phyloP scores from a whole-genome alignment of 2,888 invertebrate genomes.

The Argynnis bischoffii region DNA sequence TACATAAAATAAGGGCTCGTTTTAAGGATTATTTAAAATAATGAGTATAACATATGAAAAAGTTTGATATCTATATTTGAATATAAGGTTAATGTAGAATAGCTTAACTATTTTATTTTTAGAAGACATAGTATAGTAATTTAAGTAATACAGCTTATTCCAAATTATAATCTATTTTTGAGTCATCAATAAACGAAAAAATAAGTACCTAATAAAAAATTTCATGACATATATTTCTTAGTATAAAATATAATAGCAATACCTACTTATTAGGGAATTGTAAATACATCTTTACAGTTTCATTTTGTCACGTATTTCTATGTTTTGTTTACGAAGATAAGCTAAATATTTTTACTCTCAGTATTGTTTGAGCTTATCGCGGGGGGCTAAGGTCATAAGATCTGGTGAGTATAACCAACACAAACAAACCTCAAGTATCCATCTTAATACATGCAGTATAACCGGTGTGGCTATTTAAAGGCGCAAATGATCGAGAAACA shows the following conservation, averaged over 20 bases:
- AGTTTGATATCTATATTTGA: too few species aligned
- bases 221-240: not conserved
- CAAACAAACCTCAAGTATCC: slow-evolving; percentile 43
- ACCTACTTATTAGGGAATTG: slow-evolving; percentile 6
- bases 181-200: too few species aligned
- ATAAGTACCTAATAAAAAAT: too few species aligned
- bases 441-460: slow-evolving; percentile 50
- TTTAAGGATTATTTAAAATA: not conserved
- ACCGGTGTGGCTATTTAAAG: slow-evolving; percentile 61
- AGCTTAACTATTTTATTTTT: too few species aligned
- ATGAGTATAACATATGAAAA: too few species aligned
- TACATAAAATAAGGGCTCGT: slow-evolving; percentile 19
- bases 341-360: slow-evolving; percentile 63
- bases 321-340: slow-evolving; percentile 43
- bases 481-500: slow-evolving; percentile 44
- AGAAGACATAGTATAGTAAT: too few species aligned
- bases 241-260: not conserved
- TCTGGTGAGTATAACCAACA: slow-evolving; percentile 52
- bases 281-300: slow-evolving; percentile 22
- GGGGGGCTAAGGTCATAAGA: slow-evolving; percentile 67
- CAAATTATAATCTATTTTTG: too few species aligned
- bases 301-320: slow-evolving; percentile 15
- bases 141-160: too few species aligned
- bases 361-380: slow-evolving; percentile 59
- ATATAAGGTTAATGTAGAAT: too few species aligned